Evolutionary conservation across 2,888 invertebrate species (phyloP).

Genomic region (Penaeus monodon): DNA sequence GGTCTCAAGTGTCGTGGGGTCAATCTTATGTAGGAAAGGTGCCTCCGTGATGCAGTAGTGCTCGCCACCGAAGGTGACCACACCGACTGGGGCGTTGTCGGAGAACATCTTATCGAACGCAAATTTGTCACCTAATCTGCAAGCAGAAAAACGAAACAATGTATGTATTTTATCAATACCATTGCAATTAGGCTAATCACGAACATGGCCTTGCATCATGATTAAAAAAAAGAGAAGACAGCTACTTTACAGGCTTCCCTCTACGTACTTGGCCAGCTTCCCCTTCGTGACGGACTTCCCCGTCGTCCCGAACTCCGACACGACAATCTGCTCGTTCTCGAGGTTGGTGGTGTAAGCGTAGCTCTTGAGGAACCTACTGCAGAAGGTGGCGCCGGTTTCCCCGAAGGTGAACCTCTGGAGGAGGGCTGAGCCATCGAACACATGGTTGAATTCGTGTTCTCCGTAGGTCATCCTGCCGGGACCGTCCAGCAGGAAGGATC

Average conservation of each 20-base stretch:
- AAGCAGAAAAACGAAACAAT: not conserved
- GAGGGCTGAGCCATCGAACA: constrained; percentile 72
- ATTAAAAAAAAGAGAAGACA: not conserved
- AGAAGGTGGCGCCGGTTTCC: constrained; percentile 61
- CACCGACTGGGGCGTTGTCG: constrained; percentile 61
- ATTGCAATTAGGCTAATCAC: too few relatives aligned
- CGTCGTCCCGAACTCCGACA: constrained; percentile 72
- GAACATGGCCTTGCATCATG: too few relatives aligned
- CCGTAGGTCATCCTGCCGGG: constrained; percentile 72
- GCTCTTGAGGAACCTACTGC: constrained; percentile 69
- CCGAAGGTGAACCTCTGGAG: constrained; percentile 67
- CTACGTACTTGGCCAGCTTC: constrained; percentile 51
- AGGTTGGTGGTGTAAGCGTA: constrained; percentile 71
- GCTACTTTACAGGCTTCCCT: not conserved
- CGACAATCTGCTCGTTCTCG: constrained; percentile 70
- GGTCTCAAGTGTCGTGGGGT: constrained; percentile 69
- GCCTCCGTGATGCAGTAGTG: constrained; percentile 71
- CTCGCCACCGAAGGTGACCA: constrained; percentile 68
- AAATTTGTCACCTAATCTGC: constrained; percentile 62
- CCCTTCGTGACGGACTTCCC: constrained; percentile 71
- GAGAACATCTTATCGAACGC: constrained; percentile 65
- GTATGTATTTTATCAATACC: too few relatives aligned
- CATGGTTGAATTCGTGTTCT: constrained; percentile 70
- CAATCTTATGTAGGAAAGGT: constrained; percentile 69
- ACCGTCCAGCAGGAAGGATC: constrained; percentile 71